Evolutionary conservation across 1,140 invertebrate genomes (phyloP).

Genomic region (Trigoniulus corallinus): DNA sequence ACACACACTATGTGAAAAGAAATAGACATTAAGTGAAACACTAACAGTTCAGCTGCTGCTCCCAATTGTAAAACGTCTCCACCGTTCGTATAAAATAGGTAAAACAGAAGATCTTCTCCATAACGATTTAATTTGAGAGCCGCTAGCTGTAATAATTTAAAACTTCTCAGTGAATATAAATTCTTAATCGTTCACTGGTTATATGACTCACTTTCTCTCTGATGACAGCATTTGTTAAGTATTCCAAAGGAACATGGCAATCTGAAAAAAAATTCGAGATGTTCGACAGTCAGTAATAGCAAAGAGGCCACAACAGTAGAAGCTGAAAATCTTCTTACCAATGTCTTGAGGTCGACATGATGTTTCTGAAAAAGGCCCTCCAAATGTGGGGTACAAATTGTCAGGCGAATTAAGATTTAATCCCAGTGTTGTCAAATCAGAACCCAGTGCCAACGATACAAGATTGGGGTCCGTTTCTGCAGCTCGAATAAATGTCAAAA

Average conservation of each 20-base stretch:
- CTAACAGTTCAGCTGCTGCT: conserved; percentile 91
- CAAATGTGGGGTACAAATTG: conserved; percentile 91
- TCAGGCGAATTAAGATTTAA: conserved; percentile 95
- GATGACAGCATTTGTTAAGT: conserved; percentile 71
- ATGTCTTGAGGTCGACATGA: conserved; percentile 96
- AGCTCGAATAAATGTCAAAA: conserved; percentile 91
- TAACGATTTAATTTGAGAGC: conserved; percentile 89
- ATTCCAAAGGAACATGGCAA: conserved; percentile 95
- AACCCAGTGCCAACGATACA: conserved; percentile 84
- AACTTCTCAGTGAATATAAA: not conserved
- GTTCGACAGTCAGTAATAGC: conserved; percentile 2
- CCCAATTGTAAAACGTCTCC: conserved; percentile 93
- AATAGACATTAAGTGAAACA: conserved; percentile 17
- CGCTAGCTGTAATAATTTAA: conserved; percentile 46
- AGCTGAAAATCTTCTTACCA: conserved; percentile 22
- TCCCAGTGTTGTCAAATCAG: conserved; percentile 91
- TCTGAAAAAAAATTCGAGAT: conserved; percentile 33
- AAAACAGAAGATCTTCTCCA: conserved; percentile 97
- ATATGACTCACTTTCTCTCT: conserved; percentile 22
- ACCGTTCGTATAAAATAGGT: conserved; percentile 97
- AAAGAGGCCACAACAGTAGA: not conserved
- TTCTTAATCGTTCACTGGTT: not conserved
- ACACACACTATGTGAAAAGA: conserved; percentile 9
- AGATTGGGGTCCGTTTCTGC: conserved; percentile 92
- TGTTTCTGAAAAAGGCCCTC: conserved; percentile 92